phyloP scores from a whole-genome alignment of 2,113 vertebrate genomes.

The Nettapus auritus region DNA sequence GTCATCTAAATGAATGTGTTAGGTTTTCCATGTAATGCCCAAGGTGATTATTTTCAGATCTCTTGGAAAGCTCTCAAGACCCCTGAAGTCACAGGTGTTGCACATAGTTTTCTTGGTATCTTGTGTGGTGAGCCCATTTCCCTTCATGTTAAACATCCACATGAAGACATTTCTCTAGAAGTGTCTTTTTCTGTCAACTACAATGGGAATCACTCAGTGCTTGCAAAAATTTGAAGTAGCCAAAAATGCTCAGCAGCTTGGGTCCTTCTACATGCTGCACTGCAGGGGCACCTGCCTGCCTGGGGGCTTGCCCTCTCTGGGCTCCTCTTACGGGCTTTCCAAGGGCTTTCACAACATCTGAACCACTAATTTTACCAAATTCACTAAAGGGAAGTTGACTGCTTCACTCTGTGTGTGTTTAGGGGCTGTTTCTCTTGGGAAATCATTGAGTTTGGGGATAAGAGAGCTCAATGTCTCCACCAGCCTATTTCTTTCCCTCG shows the following conservation, averaged over 20 bases:
- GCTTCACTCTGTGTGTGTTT: background rate
- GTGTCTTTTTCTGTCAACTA: background rate
- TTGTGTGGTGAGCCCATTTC: background rate
- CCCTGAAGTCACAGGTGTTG: background rate
- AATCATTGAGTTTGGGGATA: background rate
- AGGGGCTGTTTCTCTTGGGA: background rate
- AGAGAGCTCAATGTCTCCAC: background rate
- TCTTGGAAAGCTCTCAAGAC: background rate
- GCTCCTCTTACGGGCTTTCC: background rate
- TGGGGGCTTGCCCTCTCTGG: background rate
- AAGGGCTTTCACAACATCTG: background rate
- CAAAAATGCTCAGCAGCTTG: background rate
- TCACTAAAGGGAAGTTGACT: background rate
- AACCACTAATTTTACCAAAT: background rate
- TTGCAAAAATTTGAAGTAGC: rapidly evolving
- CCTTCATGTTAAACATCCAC: background rate
- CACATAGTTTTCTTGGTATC: background rate
- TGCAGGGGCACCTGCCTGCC: background rate
- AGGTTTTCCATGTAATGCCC: background rate
- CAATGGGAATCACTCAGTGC: background rate
- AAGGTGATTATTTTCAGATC: background rate
- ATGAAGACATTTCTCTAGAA: background rate
- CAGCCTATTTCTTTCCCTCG: background rate
- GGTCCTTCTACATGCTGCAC: background rate
- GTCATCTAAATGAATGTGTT: background rate